phyloP scores from a whole-genome alignment of 1,140 invertebrate species.

The Periplaneta americana region DNA sequence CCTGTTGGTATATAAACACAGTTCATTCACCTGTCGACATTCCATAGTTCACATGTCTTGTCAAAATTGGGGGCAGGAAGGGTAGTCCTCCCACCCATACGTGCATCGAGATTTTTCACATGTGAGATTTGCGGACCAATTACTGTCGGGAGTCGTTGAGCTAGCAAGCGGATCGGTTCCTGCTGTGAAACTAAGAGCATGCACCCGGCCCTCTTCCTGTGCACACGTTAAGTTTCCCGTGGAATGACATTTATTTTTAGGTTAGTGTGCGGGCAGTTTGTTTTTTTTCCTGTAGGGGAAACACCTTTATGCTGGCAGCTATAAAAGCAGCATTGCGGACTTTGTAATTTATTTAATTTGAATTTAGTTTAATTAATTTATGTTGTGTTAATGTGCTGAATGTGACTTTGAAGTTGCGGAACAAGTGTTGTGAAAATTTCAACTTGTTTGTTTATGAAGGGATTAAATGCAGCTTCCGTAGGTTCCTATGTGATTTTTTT shows the following conservation, averaged over 20 bases:
- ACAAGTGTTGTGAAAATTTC: not conserved
- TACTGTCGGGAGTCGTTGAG: not conserved
- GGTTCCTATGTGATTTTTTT: not conserved
- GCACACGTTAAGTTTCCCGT: not conserved
- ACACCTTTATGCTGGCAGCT: too few species aligned
- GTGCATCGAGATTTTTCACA: conserved; percentile 16
- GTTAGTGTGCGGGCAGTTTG: not conserved
- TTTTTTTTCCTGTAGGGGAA: not conserved
- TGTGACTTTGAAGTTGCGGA: not conserved
- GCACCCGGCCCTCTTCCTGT: not conserved
- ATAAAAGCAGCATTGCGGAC: not conserved
- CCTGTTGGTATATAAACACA: not conserved
- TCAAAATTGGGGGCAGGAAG: conserved; percentile 7
- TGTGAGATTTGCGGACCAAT: conserved; percentile 19
- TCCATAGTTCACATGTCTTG: conserved; percentile 15
- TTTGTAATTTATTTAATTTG: not conserved
- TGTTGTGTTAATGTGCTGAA: not conserved
- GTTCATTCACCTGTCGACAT: conserved; percentile 12
- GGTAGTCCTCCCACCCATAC: not conserved
- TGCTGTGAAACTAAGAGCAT: conserved; percentile 15
- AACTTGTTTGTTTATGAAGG: not conserved
- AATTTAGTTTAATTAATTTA: not conserved
- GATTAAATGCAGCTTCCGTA: not conserved
- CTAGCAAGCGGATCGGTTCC: conserved; percentile 5
- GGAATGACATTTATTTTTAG: not conserved